phyloP scores from a whole-genome alignment of 2,888 invertebrate species.

The Laothoe populi region DNA sequence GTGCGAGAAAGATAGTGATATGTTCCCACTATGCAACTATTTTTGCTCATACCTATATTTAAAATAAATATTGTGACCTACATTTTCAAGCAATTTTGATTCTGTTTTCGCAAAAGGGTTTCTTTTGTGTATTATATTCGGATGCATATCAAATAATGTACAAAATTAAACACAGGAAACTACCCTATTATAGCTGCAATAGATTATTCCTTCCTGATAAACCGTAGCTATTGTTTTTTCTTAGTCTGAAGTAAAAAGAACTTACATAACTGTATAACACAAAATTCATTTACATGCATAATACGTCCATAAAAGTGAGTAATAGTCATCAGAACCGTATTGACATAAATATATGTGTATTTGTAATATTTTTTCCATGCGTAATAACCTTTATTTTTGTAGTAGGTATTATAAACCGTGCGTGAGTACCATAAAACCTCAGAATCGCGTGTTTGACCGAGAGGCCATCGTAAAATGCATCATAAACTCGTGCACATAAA shows the following conservation, averaged over 20 bases:
- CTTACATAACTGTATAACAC: not conserved
- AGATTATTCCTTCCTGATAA: not conserved
- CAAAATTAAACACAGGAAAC: too few relatives aligned
- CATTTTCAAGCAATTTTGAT: too few relatives aligned
- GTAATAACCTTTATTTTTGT: constrained; percentile 60
- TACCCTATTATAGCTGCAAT: too few relatives aligned
- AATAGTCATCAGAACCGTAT: not conserved
- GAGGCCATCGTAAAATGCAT: constrained; percentile 76
- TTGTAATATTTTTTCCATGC: constrained; percentile 39
- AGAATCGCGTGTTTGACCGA: constrained; percentile 78
- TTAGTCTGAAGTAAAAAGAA: not conserved
- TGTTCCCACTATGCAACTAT: too few relatives aligned
- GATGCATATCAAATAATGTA: too few relatives aligned
- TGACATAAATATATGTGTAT: constrained; percentile 12
- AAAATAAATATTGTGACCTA: too few relatives aligned
- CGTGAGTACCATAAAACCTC: constrained; percentile 69
- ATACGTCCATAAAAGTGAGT: not conserved
- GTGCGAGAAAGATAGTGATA: too few relatives aligned
- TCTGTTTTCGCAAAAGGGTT: too few relatives aligned
- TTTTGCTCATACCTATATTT: too few relatives aligned
- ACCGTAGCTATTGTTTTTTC: not conserved
- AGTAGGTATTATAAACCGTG: constrained; percentile 67
- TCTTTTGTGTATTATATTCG: too few relatives aligned
- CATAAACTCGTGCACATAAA: constrained; percentile 74
- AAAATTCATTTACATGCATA: not conserved